phyloP scores from a whole-genome alignment of 2,113 vertebrate species.

The Tor tambroides region DNA sequence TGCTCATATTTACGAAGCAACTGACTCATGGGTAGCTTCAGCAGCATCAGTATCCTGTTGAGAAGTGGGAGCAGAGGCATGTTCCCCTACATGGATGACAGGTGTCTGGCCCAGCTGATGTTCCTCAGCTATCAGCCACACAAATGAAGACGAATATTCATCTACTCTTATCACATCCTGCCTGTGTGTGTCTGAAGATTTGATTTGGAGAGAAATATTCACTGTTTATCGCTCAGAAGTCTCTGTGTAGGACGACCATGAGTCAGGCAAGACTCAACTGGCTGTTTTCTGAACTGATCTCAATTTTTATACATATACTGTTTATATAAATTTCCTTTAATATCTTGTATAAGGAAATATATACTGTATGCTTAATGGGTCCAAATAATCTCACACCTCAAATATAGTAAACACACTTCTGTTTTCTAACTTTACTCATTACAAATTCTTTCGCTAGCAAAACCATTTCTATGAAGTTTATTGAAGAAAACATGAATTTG shows the following conservation, averaged over 20 bases:
- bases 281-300: background rate
- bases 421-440: background rate
- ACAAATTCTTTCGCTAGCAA: background rate
- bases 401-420: background rate
- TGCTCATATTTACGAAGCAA: background rate
- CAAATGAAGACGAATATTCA: background rate
- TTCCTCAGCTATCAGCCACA: background rate
- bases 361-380: background rate
- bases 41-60: background rate
- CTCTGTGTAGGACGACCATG: background rate
- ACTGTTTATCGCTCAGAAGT: background rate
- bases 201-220: background rate
- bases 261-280: background rate
- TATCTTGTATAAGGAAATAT: background rate
- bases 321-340: background rate
- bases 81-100: slow-evolving; percentile 21
- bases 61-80: background rate
- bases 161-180: slow-evolving; percentile 23
- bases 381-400: too few relatives aligned
- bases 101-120: background rate
- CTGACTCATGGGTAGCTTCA: background rate
- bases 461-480: background rate
- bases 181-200: background rate
- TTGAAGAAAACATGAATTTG: background rate
- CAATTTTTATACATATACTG: too few relatives aligned